A percentile compares a stretch with the other conserved stretches of the same genome.
These are phyloP conservation scores for Sebastes hopkinsi DNA, from an alignment of 2,797 vertebrate species.

Conservation along the genomic window DNA sequence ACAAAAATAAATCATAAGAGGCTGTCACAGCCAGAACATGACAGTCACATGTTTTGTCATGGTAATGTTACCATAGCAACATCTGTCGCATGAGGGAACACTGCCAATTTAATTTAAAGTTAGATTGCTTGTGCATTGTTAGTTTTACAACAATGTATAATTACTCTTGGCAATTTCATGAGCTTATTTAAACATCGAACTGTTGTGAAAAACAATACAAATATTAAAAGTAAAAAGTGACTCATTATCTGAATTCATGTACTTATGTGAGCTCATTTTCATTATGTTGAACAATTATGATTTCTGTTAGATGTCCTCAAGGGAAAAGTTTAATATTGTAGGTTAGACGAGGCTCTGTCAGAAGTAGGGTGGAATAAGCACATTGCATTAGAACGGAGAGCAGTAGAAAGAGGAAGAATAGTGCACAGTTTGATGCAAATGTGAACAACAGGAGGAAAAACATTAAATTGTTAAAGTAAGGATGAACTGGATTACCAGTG, in stretches of 20 bases:
- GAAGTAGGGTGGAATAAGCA: background rate
- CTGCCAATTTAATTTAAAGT: background rate
- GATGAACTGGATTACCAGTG: background rate
- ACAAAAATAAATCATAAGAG: too few relatives aligned
- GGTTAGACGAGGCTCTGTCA: background rate
- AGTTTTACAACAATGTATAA: background rate
- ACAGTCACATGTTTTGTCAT: background rate
- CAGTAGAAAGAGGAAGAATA: background rate
- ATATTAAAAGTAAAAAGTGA: background rate
- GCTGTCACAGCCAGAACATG: too few relatives aligned
- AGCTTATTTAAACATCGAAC: background rate
- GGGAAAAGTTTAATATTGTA: background rate
- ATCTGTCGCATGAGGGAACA: background rate
- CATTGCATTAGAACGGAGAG: background rate
- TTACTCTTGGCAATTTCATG: background rate
- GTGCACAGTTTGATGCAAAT: background rate
- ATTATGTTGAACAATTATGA: background rate
- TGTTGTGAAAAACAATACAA: background rate
- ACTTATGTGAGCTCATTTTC: background rate
- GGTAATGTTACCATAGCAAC: background rate
- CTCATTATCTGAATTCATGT: background rate
- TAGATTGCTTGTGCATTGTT: background rate
- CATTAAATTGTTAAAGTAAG: background rate
- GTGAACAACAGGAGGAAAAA: background rate
- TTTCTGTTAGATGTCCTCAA: background rate